phyloP scores from a whole-genome alignment of 2,888 invertebrate species.

The Apodemia duryi region DNA sequence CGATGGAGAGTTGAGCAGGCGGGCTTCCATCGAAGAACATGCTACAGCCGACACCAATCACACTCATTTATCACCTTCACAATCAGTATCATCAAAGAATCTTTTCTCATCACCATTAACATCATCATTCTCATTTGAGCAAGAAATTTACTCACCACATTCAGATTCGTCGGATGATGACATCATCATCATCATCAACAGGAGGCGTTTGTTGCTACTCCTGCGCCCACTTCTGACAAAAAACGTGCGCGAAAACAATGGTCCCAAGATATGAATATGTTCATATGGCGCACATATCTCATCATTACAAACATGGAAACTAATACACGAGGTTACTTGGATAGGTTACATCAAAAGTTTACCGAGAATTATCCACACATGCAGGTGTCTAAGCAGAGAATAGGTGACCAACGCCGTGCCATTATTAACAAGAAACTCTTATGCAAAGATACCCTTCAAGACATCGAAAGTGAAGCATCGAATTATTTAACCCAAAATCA shows the following conservation, averaged over 20 bases:
- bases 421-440: constrained; percentile 28
- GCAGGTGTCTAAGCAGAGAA: constrained; percentile 28
- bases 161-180: constrained; percentile 16
- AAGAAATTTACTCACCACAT: neutral
- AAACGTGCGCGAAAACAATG: constrained; percentile 25
- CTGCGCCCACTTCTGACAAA: constrained; percentile 24
- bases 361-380: constrained; percentile 26
- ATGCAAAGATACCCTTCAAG: too few species aligned
- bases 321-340: constrained; percentile 16
- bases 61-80: too few species aligned
- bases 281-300: constrained; percentile 26
- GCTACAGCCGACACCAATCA: too few species aligned
- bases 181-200: constrained; percentile 10
- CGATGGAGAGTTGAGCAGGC: too few species aligned
- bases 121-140: too few species aligned
- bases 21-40: too few species aligned
- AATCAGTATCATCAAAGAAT: too few species aligned
- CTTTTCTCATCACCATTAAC: too few species aligned
- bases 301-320: neutral
- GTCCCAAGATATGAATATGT: constrained; percentile 25
- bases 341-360: constrained; percentile 27
- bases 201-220: constrained; percentile 18
- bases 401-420: constrained; percentile 31
- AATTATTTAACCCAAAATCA: too few species aligned
- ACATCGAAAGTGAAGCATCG: too few species aligned